Conservation (phyloP, 2,113 vertebrate species). For the Entelurus aequoreus region DNA sequence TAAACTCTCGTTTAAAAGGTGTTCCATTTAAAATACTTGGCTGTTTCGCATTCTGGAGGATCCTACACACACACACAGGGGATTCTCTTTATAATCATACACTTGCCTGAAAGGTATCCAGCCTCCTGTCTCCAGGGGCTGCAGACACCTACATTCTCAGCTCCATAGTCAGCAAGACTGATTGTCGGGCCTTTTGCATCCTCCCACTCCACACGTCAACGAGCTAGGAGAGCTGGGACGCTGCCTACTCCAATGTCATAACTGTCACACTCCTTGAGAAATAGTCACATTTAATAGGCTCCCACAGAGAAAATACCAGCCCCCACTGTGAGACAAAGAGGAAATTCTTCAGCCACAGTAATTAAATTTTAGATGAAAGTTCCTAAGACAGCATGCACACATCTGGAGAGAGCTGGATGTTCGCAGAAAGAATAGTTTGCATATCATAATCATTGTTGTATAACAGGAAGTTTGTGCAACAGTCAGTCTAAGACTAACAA, state of each 20-base stretch:
- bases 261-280: conserved; percentile 19
- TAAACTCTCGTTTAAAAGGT: conserved; percentile 1
- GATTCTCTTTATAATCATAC: conserved; percentile 47
- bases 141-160: conserved; percentile 29
- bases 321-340: conserved; percentile 15
- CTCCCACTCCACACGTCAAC: conserved; percentile 31
- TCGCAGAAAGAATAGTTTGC: conserved; percentile 5
- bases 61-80: conserved; percentile 16
- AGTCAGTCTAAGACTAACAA: background rate
- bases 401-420: conserved; percentile 15
- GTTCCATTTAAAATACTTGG: conserved; percentile 9
- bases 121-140: conserved; percentile 43
- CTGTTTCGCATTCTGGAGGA: background rate
- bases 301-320: conserved; percentile 31
- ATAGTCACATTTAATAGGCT: conserved; percentile 35
- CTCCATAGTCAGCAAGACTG: conserved; percentile 34
- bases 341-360: conserved; percentile 13
- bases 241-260: conserved; percentile 35
- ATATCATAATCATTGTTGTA: background rate
- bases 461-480: no score
- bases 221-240: conserved; percentile 31
- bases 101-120: conserved; percentile 31
- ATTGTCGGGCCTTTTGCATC: conserved; percentile 35
- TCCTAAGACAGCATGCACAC: conserved; percentile 21
- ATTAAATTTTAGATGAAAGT: conserved; percentile 32